Evolutionary conservation across 2,888 invertebrate species (phyloP), one percentile per base, ranked within the genome.

Genomic region (Mythimna ferrago): DNA sequence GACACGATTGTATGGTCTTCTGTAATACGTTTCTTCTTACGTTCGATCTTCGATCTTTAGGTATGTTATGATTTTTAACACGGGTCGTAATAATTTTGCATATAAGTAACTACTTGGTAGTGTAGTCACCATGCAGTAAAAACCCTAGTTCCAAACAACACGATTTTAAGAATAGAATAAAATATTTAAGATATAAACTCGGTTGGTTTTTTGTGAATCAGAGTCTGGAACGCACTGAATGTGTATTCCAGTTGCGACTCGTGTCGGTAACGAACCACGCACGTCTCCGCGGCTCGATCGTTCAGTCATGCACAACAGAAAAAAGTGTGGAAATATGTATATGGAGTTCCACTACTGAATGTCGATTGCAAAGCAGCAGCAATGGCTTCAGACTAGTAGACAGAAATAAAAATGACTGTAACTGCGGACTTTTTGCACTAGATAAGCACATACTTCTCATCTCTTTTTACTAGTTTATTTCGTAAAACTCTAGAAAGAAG

Each of bases 261-360:
- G 83, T 82, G 83, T 83, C 89, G 88, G 90, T 94, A 94, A 93
- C 93, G 93, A 94, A 93, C 92, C 93, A 89, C 90, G 88, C 88
- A 87, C 61, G 69, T 80, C 83, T 82, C 83, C 71, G 54, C 54
- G 60, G 62, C 74, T 66, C 73, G 44, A 66, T 78, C 73, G 76
- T 75, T 78, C 75, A 73, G 68, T 73, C 71, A 77, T 81, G 68
- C 80, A 74, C 60, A 61, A 58, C 61, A 70, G 61, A 72, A 73
- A 81, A 78, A 81, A 78, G 32, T 64, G 77, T 81, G 66, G n/a
- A 78, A 70, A 73, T 73, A 72, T 48, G 48, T 48, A 16, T 70
- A 62, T 38, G 9, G n/a, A 67, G 66, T 65, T 71, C 57, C 21
- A 69, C 53, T 63, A 58, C 56, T 64, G 65, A 56, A 62, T 68